phyloP scores from a whole-genome alignment of 2,113 vertebrate species.

The Protobothrops flavoviridis region DNA sequence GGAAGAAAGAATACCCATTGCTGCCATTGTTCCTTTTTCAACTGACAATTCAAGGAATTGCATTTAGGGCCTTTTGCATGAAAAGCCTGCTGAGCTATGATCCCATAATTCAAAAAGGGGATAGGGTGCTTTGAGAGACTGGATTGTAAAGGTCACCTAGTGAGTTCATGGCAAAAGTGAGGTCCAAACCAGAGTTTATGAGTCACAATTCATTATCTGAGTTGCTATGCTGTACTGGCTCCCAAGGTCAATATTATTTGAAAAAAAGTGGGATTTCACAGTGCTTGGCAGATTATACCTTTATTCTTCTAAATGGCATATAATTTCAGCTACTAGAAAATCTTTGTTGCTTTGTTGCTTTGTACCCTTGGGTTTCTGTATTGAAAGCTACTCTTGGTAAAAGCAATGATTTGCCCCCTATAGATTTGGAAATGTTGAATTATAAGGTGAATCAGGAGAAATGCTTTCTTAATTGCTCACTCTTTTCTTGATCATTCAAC shows the following conservation, averaged over 20 bases:
- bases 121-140: neutral
- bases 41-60: neutral
- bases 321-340: neutral
- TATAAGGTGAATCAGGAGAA: neutral
- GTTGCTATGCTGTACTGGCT: neutral
- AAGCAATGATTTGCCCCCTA: constrained; percentile 12
- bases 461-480: neutral
- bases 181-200: neutral
- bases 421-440: neutral
- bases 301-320: constrained; percentile 13
- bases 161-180: neutral
- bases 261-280: neutral
- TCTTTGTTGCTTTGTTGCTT: constrained; percentile 10
- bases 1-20: neutral
- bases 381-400: neutral
- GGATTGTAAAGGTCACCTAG: neutral
- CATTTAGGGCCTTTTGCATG: neutral
- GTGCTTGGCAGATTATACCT: constrained; percentile 18
- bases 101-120: neutral
- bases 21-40: neutral
- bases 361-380: constrained; percentile 17
- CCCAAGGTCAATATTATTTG: constrained; percentile 5
- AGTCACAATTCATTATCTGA: neutral
- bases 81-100: neutral
- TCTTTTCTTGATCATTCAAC: constrained; percentile 10